Evolutionary conservation across 2,797 vertebrate genomes (phyloP).

Genomic region (Adelosebastes latens): DNA sequence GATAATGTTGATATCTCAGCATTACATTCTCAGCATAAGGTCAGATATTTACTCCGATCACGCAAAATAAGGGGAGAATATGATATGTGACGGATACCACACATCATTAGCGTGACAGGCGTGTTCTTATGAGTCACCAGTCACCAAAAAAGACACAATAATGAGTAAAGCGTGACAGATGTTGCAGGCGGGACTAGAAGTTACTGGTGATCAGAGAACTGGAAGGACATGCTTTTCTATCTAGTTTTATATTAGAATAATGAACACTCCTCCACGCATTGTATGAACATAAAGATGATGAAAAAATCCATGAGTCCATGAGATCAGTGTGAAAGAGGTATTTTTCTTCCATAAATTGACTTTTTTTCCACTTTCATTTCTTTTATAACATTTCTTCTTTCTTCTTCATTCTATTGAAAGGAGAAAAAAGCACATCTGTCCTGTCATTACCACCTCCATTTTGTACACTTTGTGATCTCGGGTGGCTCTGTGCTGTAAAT

Average conservation of each 20-base stretch:
- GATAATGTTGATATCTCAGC: background rate
- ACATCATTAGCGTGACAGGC: background rate
- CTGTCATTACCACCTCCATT: constrained; percentile 23
- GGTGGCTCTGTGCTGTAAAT: constrained; percentile 35
- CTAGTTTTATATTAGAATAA: background rate
- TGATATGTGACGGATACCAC: background rate
- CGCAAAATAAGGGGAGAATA: background rate
- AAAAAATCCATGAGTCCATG: background rate
- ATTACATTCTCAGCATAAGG: background rate
- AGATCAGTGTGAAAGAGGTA: background rate
- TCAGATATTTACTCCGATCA: background rate
- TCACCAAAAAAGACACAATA: background rate
- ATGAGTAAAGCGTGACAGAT: background rate
- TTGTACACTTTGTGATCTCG: constrained; percentile 12
- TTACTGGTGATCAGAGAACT: background rate
- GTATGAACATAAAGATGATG: background rate
- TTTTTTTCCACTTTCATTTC: background rate
- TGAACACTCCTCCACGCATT: background rate
- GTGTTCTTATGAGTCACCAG: background rate
- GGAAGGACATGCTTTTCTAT: background rate
- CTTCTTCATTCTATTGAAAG: background rate
- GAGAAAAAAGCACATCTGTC: background rate
- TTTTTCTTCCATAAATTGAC: background rate
- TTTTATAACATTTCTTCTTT: background rate
- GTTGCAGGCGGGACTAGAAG: background rate